These are phyloP conservation scores for Iguana delicatissima DNA, from an alignment of 2,797 vertebrate species.

Conservation along the genomic window DNA sequence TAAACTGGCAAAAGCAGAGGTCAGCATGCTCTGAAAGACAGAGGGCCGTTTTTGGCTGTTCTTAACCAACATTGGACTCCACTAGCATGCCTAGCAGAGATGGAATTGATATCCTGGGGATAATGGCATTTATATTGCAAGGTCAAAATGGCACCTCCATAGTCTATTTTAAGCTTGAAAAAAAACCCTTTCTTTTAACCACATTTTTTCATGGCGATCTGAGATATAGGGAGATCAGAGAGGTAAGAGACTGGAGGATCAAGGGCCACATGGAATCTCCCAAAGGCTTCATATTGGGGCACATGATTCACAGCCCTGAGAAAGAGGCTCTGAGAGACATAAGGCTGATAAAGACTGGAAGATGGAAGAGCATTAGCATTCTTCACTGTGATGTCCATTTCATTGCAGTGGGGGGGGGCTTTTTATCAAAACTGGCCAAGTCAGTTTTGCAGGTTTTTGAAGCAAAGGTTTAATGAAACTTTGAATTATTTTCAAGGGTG, in stretches of 20 bases:
- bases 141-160: not conserved
- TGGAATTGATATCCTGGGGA: not conserved
- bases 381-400: not conserved
- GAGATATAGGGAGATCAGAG: no score
- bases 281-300: no score
- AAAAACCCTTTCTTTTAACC: no score
- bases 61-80: no score
- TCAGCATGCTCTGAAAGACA: no score
- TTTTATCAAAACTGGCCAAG: not conserved
- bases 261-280: no score
- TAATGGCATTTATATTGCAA: not conserved
- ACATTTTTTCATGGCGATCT: no score
- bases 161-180: no score
- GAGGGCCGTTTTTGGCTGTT: no score
- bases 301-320: no score
- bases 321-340: slow-evolving; percentile 6
- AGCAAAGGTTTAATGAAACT: not conserved
- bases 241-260: no score
- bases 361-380: not conserved
- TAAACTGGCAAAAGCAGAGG: no score
- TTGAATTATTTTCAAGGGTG: not conserved
- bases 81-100: not conserved
- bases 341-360: slow-evolving; percentile 3
- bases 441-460: not conserved
- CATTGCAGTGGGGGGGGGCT: not conserved